Base-by-base conservation (phyloP, 2,888 invertebrate species). In the Odontothrips loti region DNA sequence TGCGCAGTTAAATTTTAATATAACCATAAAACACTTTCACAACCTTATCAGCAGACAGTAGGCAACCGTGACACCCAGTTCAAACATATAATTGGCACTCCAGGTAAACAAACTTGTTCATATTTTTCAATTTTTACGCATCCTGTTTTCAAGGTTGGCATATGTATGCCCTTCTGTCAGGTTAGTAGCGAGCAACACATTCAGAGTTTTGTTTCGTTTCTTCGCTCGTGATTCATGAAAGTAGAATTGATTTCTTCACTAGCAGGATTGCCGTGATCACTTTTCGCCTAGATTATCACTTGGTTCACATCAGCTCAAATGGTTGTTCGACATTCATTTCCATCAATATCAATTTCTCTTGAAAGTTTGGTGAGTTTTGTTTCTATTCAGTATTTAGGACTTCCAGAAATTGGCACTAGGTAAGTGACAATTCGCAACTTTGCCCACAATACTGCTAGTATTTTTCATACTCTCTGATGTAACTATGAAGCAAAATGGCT, bases 131-230 rank as follows among this genome's bases (percentile, higher is more conserved):
- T 75, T 23, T 12, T 75, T 43, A 43, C 34, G 6, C 34, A 43
- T 75, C 68, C n/a, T 75, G 68, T 75, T 75, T 75, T 75, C 68
- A 75, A 75, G 68, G 68, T 75, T 75, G 68, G 68, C 68, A 75
- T 27, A 27, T 11, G 12, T 27, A 27, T 75, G 68, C 68, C 68
- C 68, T 75, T 75, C 68, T 75, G 68, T 23, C 68, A 75, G 68
- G 68, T 75, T 75, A 75, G 68, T 75, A 75, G 12, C 68, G 68
- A 75, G 68, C 58, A 23, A 75, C 27, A 75, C 68, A 75, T 75
- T 75, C 68, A 12, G 23, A 75, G 23, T 75, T 75, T 23, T 75
- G 68, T 75, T 27, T 75, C 68, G 23, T 75, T 23, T 75, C 68
- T 75, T 75, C 68, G 68, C 68, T 75, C 68, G 68, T 75, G 68